Base-by-base conservation (phyloP, 2,797 vertebrate genomes). In the Fistularia commersonii region DNA sequence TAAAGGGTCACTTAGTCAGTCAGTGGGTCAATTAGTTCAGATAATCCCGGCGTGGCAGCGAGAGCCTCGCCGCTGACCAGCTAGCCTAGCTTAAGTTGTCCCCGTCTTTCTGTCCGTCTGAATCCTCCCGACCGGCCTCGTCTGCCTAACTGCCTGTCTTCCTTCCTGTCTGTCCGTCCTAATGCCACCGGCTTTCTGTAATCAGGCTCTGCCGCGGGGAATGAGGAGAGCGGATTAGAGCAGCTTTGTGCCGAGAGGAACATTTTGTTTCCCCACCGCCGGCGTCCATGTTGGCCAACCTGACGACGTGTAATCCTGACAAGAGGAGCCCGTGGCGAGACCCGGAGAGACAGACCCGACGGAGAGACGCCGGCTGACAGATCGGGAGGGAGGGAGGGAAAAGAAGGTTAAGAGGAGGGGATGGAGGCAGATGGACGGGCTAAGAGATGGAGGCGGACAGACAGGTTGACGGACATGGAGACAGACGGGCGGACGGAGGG, bases 241-340 rank as follows among this genome's bases (percentile, higher is more conserved):
- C 51, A 62, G 86, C 82, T 84, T 87, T 85, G 73, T 70, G 82
- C 77, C 38, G 54, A 67, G 76, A 79, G 72, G 83, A 85, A 87
- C 82, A 87, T 85, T 87, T 83, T 87, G 86, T 88, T 89, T 88
- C 82, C 83, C 83, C 84, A 84, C 69, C 65, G 72, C 41, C 42
- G 11, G 15, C 52, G 51, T 77, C 80, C 69, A 71, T 85, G 85
- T 85, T 87, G 84, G 81, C 77, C 83, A 86, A 86, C 82, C 84
- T 81, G 77, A 79, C 35, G 68, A 60, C 50, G 23, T 66, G 71
- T 83, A 81, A 86, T 87, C 84, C 82, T 65, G 75, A 77, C 64
- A 70, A n/a, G 48, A 61, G 65, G 55, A 45, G 56, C 63, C 41
- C 0, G 3, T 12, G 32, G 50, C 46, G 12, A 33, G 43, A 54